Percentiles rank a stretch among this genome's conserved stretches.
phyloP scores from a whole-genome alignment of 1,140 invertebrate species.

The Oscheius sp. region DNA sequence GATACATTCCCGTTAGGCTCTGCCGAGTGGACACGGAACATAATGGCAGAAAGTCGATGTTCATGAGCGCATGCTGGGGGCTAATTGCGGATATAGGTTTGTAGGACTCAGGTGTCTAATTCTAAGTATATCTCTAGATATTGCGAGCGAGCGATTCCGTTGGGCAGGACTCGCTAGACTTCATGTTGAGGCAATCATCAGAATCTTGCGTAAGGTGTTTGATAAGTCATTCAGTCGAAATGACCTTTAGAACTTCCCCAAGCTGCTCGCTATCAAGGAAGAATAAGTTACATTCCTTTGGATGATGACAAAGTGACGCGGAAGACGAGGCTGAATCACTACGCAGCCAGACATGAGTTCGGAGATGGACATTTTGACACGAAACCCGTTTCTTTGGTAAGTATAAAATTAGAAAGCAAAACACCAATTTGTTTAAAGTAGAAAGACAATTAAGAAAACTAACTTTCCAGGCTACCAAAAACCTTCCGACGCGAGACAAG shows the following conservation, averaged over 20 bases:
- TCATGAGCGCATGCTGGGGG: conserved; percentile 47
- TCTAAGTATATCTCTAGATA: conserved; percentile 37
- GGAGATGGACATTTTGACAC: conserved; percentile 45
- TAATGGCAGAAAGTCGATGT: conserved; percentile 46
- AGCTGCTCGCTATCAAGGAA: conserved; percentile 44
- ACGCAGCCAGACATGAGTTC: conserved; percentile 32
- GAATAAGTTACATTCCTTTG: conserved; percentile 50
- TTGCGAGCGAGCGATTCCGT: conserved; percentile 51
- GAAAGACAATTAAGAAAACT: too few relatives aligned
- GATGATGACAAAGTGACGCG: conserved; percentile 24
- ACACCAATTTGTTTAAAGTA: too few relatives aligned
- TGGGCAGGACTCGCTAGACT: conserved; percentile 47
- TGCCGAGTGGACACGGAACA: conserved; percentile 44
- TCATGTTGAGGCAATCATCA: conserved; percentile 51
- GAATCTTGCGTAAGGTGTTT: conserved; percentile 42
- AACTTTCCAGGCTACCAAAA: neutral
- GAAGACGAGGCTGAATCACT: conserved; percentile 47
- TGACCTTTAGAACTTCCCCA: conserved; percentile 42
- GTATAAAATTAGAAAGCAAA: too few relatives aligned
- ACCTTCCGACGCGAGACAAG: neutral
- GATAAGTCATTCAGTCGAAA: neutral
- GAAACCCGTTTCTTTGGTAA: neutral
- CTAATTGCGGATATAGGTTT: conserved; percentile 55
- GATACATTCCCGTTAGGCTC: conserved; percentile 42
- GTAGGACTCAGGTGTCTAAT: conserved; percentile 1